Evolutionary conservation across 2,113 vertebrate genomes (phyloP).

Genomic region (Corydoras maculifer): DNA sequence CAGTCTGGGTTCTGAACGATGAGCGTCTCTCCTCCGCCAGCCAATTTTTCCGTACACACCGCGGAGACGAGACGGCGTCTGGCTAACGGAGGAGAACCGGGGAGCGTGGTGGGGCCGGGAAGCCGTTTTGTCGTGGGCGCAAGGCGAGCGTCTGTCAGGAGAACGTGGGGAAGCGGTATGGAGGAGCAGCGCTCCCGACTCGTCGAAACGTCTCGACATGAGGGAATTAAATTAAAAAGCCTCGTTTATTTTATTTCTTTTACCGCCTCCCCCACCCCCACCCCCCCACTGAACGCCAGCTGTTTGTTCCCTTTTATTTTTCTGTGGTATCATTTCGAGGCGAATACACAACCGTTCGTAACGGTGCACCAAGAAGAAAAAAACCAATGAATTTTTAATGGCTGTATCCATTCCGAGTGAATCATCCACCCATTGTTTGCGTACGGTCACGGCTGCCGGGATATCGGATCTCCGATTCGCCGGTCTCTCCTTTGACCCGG

Average conservation of each 20-base stretch:
- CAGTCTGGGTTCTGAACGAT: neutral
- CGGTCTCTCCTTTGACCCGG: neutral
- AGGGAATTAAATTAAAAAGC: no score
- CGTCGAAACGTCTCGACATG: no score
- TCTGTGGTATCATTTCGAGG: no score
- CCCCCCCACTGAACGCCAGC: no score
- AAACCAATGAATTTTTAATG: neutral
- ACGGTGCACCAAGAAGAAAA: neutral
- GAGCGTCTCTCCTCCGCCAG: neutral
- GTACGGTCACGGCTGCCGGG: neutral
- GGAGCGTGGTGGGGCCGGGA: slow-evolving; percentile 24
- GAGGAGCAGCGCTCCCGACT: neutral
- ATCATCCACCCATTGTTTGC: neutral
- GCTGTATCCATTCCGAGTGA: neutral
- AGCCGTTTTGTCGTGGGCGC: neutral
- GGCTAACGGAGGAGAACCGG: slow-evolving; percentile 12
- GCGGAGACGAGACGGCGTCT: slow-evolving; percentile 11
- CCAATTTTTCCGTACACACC: neutral
- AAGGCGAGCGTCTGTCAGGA: neutral
- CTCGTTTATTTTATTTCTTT: no score
- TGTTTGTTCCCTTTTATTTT: no score
- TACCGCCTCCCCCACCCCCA: no score
- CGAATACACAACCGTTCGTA: no score
- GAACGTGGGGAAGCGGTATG: neutral
- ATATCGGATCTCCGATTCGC: neutral